Evolutionary conservation across 2,113 vertebrate species (phyloP).

Genomic region (Ptyas mucosa): DNA sequence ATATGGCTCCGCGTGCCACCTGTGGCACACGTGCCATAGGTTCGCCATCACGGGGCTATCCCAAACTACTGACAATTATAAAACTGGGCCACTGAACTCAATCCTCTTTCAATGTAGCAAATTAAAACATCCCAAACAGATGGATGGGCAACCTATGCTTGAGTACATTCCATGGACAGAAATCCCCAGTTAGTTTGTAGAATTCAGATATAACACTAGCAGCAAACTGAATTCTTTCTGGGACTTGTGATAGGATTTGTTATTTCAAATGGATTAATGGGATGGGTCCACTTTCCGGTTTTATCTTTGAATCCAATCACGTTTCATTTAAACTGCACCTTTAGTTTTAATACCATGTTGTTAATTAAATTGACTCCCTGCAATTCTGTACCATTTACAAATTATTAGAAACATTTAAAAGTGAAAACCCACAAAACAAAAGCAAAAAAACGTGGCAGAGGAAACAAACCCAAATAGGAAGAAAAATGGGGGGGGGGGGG

Average conservation of each 20-base stretch:
- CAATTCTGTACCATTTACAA: not conserved
- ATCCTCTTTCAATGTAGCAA: not conserved
- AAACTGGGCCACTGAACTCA: not conserved
- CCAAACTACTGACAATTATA: not conserved
- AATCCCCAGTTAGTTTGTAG: not conserved
- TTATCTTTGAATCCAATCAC: not conserved
- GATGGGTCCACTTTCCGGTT: not conserved
- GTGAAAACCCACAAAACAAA: not conserved
- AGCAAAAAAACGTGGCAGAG: not conserved
- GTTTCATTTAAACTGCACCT: not conserved
- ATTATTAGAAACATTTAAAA: not conserved
- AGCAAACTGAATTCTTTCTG: not conserved
- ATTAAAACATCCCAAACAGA: not conserved
- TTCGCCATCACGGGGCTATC: too few relatives aligned
- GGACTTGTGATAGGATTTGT: not conserved
- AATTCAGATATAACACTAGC: not conserved
- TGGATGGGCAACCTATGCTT: not conserved
- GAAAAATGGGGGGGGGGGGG: fast-evolving
- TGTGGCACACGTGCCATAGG: too few relatives aligned
- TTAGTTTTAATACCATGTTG: not conserved
- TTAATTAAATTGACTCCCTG: not conserved
- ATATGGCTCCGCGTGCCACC: too few relatives aligned
- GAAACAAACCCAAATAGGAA: not conserved
- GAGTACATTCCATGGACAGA: not conserved
- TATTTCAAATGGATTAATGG: not conserved